Evolutionary conservation across 1,140 invertebrate genomes (phyloP).

Genomic region (Adelges cooleyi): DNA sequence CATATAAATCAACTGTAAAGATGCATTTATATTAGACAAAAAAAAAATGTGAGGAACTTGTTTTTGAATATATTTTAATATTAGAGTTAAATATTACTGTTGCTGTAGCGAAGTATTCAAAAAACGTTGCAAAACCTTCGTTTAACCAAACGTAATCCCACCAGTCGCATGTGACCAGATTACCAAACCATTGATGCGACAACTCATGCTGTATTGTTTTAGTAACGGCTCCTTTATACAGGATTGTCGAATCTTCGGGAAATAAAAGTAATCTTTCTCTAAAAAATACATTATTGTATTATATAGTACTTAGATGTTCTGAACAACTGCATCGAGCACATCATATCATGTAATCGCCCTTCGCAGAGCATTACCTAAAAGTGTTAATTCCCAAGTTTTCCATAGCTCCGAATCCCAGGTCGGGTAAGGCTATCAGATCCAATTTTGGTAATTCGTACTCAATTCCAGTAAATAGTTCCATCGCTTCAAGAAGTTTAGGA

Average conservation of each 20-base stretch:
- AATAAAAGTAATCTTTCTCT: slow-evolving; percentile 6
- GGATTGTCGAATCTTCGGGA: neutral
- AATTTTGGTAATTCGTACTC: slow-evolving; percentile 38
- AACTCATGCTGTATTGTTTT: slow-evolving; percentile 67
- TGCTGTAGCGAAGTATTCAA: slow-evolving; percentile 33
- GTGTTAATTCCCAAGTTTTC: slow-evolving; percentile 86
- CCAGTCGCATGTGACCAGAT: slow-evolving; percentile 68
- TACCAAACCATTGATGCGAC: slow-evolving; percentile 68
- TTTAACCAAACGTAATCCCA: slow-evolving; percentile 50
- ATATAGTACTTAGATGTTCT: no score
- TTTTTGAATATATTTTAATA: no score
- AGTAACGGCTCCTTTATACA: slow-evolving; percentile 50
- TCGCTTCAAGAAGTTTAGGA: slow-evolving; percentile 36
- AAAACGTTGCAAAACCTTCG: slow-evolving; percentile 45
- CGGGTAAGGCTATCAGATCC: slow-evolving; percentile 85
- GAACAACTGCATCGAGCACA: no score
- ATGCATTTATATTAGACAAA: no score
- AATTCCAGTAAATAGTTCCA: slow-evolving; percentile 32
- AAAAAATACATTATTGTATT: no score
- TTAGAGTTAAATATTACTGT: no score
- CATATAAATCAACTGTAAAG: no score
- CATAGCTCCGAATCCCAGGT: slow-evolving; percentile 89
- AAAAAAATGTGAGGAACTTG: no score
- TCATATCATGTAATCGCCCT: no score
- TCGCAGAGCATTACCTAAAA: slow-evolving; percentile 44